Percentiles rank a stretch among this genome's conserved stretches.
These are phyloP conservation scores for Chiridota heheva DNA, from an alignment of 35 echinoderm and acorn worm genomes.

Conservation along the genomic window DNA sequence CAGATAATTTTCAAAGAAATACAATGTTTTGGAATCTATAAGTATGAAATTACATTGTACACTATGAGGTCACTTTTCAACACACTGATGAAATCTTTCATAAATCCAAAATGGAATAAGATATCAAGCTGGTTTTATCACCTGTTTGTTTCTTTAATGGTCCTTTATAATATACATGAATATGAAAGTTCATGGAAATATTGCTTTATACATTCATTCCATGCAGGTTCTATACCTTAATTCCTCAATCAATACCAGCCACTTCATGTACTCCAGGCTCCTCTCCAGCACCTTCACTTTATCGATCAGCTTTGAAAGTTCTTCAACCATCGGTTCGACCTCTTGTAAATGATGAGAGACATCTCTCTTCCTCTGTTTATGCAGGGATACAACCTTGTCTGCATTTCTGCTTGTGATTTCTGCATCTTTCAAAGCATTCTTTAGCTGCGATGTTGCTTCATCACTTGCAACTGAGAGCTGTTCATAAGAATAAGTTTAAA, in stretches of 20 bases:
- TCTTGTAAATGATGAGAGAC: conserved; percentile 38
- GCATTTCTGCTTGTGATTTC: conserved; percentile 6
- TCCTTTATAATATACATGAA: too few relatives aligned
- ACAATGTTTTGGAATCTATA: too few relatives aligned
- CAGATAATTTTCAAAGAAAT: too few relatives aligned
- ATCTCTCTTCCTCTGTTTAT: conserved; percentile 3
- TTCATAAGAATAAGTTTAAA: conserved; percentile 19
- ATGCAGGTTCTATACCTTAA: too few relatives aligned
- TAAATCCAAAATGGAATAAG: too few relatives aligned
- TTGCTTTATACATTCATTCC: too few relatives aligned
- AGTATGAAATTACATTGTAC: too few relatives aligned
- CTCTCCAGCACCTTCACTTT: conserved; percentile 88
- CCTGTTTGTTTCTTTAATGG: too few relatives aligned
- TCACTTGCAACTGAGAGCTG: conserved; percentile 38
- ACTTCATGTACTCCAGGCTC: conserved; percentile 96
- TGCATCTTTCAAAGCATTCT: conserved; percentile 56
- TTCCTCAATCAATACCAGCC: conserved; percentile 82
- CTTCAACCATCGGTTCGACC: conserved; percentile 70
- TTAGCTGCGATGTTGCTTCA: conserved; percentile 44
- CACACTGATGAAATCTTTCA: too few relatives aligned
- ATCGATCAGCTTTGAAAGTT: conserved; percentile 48
- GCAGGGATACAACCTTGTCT: neutral
- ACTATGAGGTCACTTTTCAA: too few relatives aligned
- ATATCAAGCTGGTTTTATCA: too few relatives aligned
- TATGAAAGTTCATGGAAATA: too few relatives aligned